A percentile compares a stretch with the other conserved stretches of the same genome.
phyloP scores from a whole-genome alignment of 1,140 invertebrate species.

The Phymastichus coffea region DNA sequence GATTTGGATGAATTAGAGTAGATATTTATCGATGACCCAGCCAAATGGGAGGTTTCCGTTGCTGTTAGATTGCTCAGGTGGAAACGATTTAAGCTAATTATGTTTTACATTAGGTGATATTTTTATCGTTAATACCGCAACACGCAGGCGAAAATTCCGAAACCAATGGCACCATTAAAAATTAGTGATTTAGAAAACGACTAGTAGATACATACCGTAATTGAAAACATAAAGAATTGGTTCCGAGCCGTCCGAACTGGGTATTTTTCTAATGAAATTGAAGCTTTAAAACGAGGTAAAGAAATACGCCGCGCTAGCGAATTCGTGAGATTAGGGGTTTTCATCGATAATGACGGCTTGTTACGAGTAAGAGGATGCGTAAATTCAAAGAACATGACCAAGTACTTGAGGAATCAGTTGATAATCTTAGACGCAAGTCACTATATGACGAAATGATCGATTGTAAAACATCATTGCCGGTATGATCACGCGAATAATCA shows the following conservation, averaged over 20 bases:
- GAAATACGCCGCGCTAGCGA: background rate
- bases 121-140: conserved; percentile 93
- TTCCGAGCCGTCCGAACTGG: background rate
- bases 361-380: background rate
- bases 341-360: background rate
- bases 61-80: conserved; percentile 19
- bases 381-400: background rate
- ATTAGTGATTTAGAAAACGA: too few species aligned
- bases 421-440: background rate
- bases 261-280: background rate
- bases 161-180: too few species aligned
- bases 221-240: background rate
- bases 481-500: conserved; percentile 26
- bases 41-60: conserved; percentile 26
- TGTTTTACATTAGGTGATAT: too few species aligned
- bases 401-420: too few species aligned
- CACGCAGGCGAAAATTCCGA: too few species aligned
- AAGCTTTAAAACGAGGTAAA: background rate
- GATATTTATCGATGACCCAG: too few species aligned
- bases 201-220: background rate
- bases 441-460: background rate
- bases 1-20: too few species aligned
- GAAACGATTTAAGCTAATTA: too few species aligned
- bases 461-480: conserved; percentile 24
- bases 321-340: background rate